A percentile compares a stretch with the other conserved stretches of the same genome.
Conservation (phyloP, 1,140 invertebrate genomes). For the Ips typographus region DNA sequence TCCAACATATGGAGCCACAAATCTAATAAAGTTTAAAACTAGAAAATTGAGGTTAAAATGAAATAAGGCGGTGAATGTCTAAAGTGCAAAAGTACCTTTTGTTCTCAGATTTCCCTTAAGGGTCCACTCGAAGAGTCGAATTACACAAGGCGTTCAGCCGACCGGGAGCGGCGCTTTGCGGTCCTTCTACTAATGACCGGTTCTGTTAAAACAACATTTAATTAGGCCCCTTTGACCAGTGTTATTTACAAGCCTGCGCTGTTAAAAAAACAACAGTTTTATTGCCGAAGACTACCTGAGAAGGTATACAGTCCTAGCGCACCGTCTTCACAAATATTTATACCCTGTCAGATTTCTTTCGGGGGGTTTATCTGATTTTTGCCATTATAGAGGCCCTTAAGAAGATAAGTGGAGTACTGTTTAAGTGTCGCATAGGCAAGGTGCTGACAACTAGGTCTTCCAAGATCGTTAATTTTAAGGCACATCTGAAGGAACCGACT, state of each 20-base stretch:
- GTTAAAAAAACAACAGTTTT: slow-evolving; percentile 42
- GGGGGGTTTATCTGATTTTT: slow-evolving; percentile 31
- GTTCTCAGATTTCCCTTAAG: neutral
- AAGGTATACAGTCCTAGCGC: slow-evolving; percentile 23
- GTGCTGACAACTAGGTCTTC: slow-evolving; percentile 25
- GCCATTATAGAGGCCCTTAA: slow-evolving; percentile 33
- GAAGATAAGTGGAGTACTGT: slow-evolving; percentile 30
- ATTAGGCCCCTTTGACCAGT: slow-evolving; percentile 44
- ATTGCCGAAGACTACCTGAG: slow-evolving; percentile 36
- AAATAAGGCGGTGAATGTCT: too few relatives aligned
- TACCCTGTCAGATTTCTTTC: slow-evolving; percentile 32
- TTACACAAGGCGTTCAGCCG: slow-evolving; percentile 36
- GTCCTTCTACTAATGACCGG: slow-evolving; percentile 45
- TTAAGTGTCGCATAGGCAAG: slow-evolving; percentile 31
- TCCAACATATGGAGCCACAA: too few relatives aligned
- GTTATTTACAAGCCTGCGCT: slow-evolving; percentile 44
- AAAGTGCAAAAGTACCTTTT: too few relatives aligned
- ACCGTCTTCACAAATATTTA: slow-evolving; percentile 36
- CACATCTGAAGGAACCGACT: slow-evolving; percentile 16
- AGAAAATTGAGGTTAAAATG: too few relatives aligned
- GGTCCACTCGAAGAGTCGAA: slow-evolving; percentile 9
- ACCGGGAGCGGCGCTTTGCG: slow-evolving; percentile 43
- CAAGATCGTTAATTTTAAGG: slow-evolving; percentile 17
- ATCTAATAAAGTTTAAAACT: too few relatives aligned
- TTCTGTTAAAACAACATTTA: slow-evolving; percentile 47